Evolutionary conservation across 2,888 invertebrate species (phyloP).

Genomic region (Eucera pruinosa): DNA sequence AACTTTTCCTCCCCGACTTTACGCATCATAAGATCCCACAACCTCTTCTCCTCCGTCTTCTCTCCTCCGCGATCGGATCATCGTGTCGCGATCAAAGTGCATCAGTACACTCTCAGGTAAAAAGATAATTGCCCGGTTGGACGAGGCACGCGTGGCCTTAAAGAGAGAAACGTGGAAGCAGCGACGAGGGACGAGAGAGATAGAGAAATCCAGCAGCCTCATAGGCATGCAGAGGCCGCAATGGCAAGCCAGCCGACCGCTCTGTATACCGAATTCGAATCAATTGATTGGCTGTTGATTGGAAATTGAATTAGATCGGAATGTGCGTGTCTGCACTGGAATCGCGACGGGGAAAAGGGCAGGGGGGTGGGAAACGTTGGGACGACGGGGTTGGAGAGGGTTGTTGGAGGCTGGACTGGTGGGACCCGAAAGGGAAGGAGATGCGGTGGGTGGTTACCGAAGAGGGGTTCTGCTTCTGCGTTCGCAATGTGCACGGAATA

Average conservation of each 20-base stretch:
- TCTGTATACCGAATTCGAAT: conserved; percentile 85
- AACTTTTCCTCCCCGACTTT: background rate
- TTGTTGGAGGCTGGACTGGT: conserved; percentile 23
- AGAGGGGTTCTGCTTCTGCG: conserved; percentile 77
- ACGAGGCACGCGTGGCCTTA: conserved; percentile 66
- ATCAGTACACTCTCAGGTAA: conserved; percentile 67
- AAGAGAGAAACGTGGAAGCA: background rate
- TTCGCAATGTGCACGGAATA: conserved; percentile 79
- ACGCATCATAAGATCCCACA: background rate
- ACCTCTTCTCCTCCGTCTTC: background rate
- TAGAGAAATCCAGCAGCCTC: conserved; percentile 65
- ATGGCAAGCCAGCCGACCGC: conserved; percentile 71
- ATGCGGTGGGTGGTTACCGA: conserved; percentile 55
- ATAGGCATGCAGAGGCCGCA: conserved; percentile 80
- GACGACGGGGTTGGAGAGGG: conserved; percentile 25
- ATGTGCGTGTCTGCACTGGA: conserved; percentile 84
- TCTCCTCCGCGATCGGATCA: background rate
- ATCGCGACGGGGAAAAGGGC: conserved; percentile 27
- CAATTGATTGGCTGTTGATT: conserved; percentile 87
- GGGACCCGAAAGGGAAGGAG: conserved; percentile 42
- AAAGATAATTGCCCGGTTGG: conserved; percentile 77
- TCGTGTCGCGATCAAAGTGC: conserved; percentile 4
- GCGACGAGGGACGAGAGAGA: background rate
- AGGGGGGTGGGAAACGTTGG: conserved; percentile 15
- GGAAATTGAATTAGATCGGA: conserved; percentile 86